Base-by-base conservation (phyloP, 2,797 vertebrate genomes). In the Pygocentrus nattereri region DNA sequence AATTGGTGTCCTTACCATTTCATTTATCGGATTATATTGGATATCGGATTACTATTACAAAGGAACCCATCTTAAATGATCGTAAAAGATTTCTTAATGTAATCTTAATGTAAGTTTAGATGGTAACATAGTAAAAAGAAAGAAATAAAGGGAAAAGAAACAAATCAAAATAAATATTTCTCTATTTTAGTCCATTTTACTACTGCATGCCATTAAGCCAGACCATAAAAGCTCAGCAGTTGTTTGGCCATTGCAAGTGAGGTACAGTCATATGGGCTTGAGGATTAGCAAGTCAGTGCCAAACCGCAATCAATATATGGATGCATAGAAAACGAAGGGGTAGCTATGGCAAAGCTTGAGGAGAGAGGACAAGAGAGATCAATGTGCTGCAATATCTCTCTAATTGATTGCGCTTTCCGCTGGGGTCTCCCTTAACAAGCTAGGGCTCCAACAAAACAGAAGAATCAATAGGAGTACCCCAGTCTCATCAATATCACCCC, bases 351-450 rank as follows among this genome's bases (percentile, higher is more conserved):
- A 75, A 88, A 87, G 88, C 82, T 85, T 65, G 69, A 87, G 47
- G 27, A 74, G 54, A n/a, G 31, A 65, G 79, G 21, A 62, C 75
- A 80, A 74, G 88, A 65, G 47, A 30, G 91, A 94, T 95, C 94
- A 93, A 94, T 95, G 88, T 85, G 81, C 72, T 89, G 91, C 93
- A 91, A 92, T 94, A 94, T 94, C 93, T 94, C 90, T 92, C 92
- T 94, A 94, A 95, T 94, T 95, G 93, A 95, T 95, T 90, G 82
- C 89, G 90, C 93, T 94, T 94, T 91, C 87, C 88, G 87, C 87
- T 87, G 87, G 88, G 91, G 87, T 87, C 92, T 94, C 65, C 67
- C 47, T 82, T 82, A 76, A 82, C 80, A 78, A 71, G 83, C 68
- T 58, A 87, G 88, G 89, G 87, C 88, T 91, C 88, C 90, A 92